A percentile compares a stretch with the other conserved stretches of the same genome.
phyloP scores from a whole-genome alignment of 2,888 invertebrate species.

The Dermolepida albohirtum region DNA sequence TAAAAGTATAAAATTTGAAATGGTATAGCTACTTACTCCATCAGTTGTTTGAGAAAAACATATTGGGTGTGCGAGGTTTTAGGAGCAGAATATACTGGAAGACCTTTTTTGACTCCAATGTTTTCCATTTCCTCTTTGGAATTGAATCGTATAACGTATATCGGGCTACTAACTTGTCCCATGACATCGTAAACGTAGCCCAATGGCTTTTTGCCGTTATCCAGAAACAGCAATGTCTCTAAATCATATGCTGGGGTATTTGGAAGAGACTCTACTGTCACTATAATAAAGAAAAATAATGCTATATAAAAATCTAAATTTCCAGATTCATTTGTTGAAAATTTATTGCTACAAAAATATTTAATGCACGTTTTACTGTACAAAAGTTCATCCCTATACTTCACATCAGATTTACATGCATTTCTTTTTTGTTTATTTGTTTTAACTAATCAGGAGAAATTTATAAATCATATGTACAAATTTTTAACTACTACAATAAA shows the following conservation, averaged over 20 bases:
- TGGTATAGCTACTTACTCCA: slow-evolving; percentile 69
- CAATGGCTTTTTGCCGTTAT: slow-evolving; percentile 79
- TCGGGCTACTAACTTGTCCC: slow-evolving; percentile 86
- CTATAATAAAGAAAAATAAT: slow-evolving; percentile 65
- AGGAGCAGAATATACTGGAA: slow-evolving; percentile 86
- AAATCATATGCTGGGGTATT: slow-evolving; percentile 84
- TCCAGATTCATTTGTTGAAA: too few relatives aligned
- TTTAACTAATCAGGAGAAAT: too few relatives aligned
- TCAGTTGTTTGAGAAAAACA: slow-evolving; percentile 79
- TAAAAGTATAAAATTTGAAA: slow-evolving; percentile 9
- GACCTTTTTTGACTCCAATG: slow-evolving; percentile 75
- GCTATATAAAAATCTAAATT: background rate
- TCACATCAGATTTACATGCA: too few relatives aligned
- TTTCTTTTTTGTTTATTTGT: too few relatives aligned
- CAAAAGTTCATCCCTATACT: too few relatives aligned
- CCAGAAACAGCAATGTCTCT: slow-evolving; percentile 88
- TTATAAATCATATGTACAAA: too few relatives aligned
- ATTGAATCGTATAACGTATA: slow-evolving; percentile 94
- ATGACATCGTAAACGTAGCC: slow-evolving; percentile 92
- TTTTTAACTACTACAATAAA: too few relatives aligned
- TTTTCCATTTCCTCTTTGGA: slow-evolving; percentile 78
- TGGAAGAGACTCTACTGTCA: slow-evolving; percentile 79
- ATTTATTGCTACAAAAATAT: too few relatives aligned
- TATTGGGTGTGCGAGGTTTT: slow-evolving; percentile 79
- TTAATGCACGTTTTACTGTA: too few relatives aligned